Evolutionary conservation across 2,113 vertebrate species (phyloP).

Genomic region (Colaptes auratus): DNA sequence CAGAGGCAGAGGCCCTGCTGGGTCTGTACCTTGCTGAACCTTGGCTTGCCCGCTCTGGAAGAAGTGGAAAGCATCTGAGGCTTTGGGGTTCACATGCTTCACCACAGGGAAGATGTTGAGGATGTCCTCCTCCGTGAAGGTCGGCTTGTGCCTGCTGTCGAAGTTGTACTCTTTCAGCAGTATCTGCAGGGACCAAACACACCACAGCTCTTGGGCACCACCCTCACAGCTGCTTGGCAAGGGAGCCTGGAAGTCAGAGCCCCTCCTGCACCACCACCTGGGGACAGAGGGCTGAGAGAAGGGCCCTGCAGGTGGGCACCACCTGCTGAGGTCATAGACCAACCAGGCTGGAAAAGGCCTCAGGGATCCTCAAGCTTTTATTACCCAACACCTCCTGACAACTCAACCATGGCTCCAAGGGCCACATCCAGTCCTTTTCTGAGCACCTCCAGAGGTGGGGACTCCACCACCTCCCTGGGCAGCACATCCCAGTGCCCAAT

Average conservation of each 20-base stretch:
- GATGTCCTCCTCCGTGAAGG: conserved; percentile 97
- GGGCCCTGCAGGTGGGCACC: not conserved
- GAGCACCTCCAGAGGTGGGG: too few relatives aligned
- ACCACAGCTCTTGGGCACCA: not conserved
- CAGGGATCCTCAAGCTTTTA: too few relatives aligned
- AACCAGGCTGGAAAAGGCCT: too few relatives aligned
- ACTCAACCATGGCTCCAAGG: too few relatives aligned
- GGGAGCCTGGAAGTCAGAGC: not conserved
- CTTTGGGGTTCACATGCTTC: conserved; percentile 98
- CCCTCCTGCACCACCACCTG: not conserved
- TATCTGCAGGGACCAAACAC: conserved; percentile 75
- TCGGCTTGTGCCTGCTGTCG: conserved; percentile 93
- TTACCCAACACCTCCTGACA: too few relatives aligned
- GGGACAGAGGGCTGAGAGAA: not conserved
- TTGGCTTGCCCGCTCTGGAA: conserved; percentile 99
- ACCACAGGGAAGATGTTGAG: conserved; percentile 98
- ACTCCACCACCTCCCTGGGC: too few relatives aligned
- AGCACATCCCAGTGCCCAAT: too few relatives aligned
- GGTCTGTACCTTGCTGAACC: conserved; percentile 92
- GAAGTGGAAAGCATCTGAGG: conserved; percentile 98
- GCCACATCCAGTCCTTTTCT: too few relatives aligned
- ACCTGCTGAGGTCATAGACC: too few relatives aligned
- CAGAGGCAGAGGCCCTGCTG: accelerated
- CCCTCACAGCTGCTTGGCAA: not conserved
- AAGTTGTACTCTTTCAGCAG: conserved; percentile 98